Conservation (phyloP, 2,888 invertebrate genomes). For the Ennomos erosarius region DNA sequence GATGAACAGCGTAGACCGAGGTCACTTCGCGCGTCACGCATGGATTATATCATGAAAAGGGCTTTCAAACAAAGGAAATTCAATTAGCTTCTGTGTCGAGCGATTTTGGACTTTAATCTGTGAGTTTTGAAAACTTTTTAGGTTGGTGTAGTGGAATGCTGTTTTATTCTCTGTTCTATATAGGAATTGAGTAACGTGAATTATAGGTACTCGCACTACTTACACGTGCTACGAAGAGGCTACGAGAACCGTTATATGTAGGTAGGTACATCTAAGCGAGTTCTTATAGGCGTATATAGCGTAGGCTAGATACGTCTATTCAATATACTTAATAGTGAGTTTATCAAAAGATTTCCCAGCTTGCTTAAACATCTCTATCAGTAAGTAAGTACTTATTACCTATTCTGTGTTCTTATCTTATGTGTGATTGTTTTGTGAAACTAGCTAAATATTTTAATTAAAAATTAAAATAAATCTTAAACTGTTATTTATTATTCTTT, state of each 20-base stretch:
- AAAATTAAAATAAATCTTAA: too few relatives aligned
- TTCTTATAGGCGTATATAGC: background rate
- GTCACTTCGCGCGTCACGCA: slow-evolving; percentile 57
- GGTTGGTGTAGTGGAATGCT: background rate
- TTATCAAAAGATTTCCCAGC: slow-evolving; percentile 14
- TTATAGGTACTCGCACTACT: background rate
- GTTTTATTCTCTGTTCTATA: background rate
- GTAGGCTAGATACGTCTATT: too few relatives aligned
- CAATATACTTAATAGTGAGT: too few relatives aligned
- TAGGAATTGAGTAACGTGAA: background rate
- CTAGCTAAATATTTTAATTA: too few relatives aligned
- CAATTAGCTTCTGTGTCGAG: slow-evolving; percentile 19
- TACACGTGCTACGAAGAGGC: too few relatives aligned
- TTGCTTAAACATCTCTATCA: too few relatives aligned
- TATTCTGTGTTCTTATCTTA: too few relatives aligned
- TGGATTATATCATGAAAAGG: slow-evolving; percentile 55
- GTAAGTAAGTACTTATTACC: too few relatives aligned
- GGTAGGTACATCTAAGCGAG: too few relatives aligned
- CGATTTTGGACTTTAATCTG: slow-evolving; percentile 33
- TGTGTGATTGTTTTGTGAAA: too few relatives aligned
- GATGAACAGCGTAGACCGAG: slow-evolving; percentile 52
- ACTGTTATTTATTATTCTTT: too few relatives aligned
- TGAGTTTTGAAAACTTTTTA: slow-evolving; percentile 5
- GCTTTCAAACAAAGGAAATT: slow-evolving; percentile 58
- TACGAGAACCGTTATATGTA: too few relatives aligned